Conservation (phyloP, 2,113 vertebrate genomes). For the Entelurus aequoreus region DNA sequence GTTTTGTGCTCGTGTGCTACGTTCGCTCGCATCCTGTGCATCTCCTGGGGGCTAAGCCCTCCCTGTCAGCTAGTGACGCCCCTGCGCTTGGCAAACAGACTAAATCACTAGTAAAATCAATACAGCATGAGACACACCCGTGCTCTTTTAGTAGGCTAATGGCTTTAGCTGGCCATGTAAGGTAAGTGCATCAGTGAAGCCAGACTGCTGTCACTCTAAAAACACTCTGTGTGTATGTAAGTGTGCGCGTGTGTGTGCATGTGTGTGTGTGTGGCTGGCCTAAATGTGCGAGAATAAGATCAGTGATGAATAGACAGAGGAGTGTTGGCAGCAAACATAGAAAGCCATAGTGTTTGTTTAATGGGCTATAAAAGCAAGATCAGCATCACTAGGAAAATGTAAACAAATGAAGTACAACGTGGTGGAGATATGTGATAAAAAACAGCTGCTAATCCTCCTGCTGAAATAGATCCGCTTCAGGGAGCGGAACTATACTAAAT, state of each 20-base stretch:
- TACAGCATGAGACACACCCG: slow-evolving; percentile 26
- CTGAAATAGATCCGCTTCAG: neutral
- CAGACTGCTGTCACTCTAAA: slow-evolving; percentile 17
- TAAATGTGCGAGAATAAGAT: neutral
- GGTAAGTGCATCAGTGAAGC: slow-evolving; percentile 31
- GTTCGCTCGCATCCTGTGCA: no score
- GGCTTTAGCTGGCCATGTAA: slow-evolving; percentile 25
- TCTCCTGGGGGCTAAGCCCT: no score
- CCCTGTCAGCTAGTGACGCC: no score
- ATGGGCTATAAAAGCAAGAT: slow-evolving; percentile 4
- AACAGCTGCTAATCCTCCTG: slow-evolving; percentile 2
- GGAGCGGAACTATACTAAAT: slow-evolving; percentile 1
- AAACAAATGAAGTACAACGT: slow-evolving; percentile 1
- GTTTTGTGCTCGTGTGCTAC: no score
- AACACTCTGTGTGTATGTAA: slow-evolving; percentile 2
- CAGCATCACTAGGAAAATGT: slow-evolving; percentile 4
- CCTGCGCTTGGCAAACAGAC: slow-evolving; percentile 32
- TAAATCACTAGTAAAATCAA: slow-evolving; percentile 37
- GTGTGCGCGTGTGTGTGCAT: no score
- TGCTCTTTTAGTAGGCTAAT: slow-evolving; percentile 48
- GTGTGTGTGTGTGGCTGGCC: neutral
- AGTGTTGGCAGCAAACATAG: slow-evolving; percentile 1
- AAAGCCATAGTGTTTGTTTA: neutral
- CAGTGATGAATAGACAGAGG: neutral
- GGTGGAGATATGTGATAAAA: neutral